Evolutionary conservation across 1,140 invertebrate species (phyloP), one percentile per base, ranked within the genome.

Genomic region (Polypedilum pembai): DNA sequence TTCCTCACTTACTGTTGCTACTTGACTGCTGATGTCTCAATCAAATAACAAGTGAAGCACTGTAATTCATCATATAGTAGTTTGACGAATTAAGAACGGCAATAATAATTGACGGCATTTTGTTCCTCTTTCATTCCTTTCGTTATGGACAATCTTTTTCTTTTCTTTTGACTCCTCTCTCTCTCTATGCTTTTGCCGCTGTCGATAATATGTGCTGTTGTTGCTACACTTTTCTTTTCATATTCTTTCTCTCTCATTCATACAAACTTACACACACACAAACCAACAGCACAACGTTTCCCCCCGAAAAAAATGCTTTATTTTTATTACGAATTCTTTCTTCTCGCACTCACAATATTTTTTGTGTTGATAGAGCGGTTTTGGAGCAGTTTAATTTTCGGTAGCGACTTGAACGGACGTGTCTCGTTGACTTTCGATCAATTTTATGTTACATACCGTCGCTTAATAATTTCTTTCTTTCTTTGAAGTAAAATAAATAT

Each of bases 341-440:
- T 56, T 56, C n/a, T 56, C 45, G 65, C 17, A 69, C 65, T 18
- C 65, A 69, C 65, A 69, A 69, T 20, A 69, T 56, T 56, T 56
- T 56, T 56, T 56, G 45, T 56, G 45, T 56, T 56, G 45, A 56
- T 56, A 56, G 45, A 56, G 45, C 45, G 45, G n/a, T 56, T 56
- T 56, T 56, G 45, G 45, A 56, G 45, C 65, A 69, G 65, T 69
- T 69, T 18, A 69, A 69, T 69, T 69, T 69, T 69, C 65, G 65
- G 65, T 69, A 69, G 65, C 65, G 65, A 18, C 17, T 20, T 7
- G 65, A 20, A 69, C 65, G 65, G 65, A 69, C 65, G 65, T 56
- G 45, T 15, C 10, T 56, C 45, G 45, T 56, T 33, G 24, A 33
- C 24, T 33, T 33, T 33, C 5, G 24, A 33, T 33, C 24, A 33